These are phyloP conservation scores for Bradypodion pumilum DNA, from an alignment of 2,797 vertebrate species.

Conservation along the genomic window DNA sequence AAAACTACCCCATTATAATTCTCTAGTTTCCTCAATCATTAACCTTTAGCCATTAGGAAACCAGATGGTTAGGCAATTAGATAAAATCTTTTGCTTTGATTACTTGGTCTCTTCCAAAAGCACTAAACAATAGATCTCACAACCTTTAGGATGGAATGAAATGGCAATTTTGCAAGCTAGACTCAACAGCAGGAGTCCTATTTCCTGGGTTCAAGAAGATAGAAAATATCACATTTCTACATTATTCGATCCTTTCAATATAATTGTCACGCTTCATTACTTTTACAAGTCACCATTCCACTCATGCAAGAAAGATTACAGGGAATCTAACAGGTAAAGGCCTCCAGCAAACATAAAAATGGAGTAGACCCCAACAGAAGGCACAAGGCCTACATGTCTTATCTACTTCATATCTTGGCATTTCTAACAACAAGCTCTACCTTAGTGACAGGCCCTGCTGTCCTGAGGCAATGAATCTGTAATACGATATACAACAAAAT, in stretches of 20 bases:
- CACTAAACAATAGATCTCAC: slow-evolving; percentile 63
- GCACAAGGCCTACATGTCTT: slow-evolving; percentile 71
- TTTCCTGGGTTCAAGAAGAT: slow-evolving; percentile 81
- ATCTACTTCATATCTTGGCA: slow-evolving; percentile 75
- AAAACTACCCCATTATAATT: slow-evolving; percentile 21
- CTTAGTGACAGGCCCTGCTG: slow-evolving; percentile 73
- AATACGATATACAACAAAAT: slow-evolving; percentile 91
- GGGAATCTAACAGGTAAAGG: slow-evolving; percentile 78
- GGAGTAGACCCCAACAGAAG: slow-evolving; percentile 52
- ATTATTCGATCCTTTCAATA: slow-evolving; percentile 79
- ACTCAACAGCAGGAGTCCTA: slow-evolving; percentile 67
- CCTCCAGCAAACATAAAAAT: slow-evolving; percentile 73
- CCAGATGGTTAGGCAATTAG: slow-evolving; percentile 84
- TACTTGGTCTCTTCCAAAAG: slow-evolving; percentile 63
- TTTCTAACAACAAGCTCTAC: slow-evolving; percentile 74
- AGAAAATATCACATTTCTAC: slow-evolving; percentile 86
- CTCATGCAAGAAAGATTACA: slow-evolving; percentile 77
- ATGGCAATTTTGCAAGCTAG: slow-evolving; percentile 63
- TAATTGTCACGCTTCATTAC: slow-evolving; percentile 72
- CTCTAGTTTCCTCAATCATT: slow-evolving; percentile 52
- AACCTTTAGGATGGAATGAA: slow-evolving; percentile 30
- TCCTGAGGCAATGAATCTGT: slow-evolving; percentile 84
- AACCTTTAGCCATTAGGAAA: slow-evolving; percentile 72
- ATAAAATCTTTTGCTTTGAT: slow-evolving; percentile 59
- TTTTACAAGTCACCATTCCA: slow-evolving; percentile 80